Evolutionary conservation across 2,113 vertebrate genomes (phyloP).

Genomic region (Neogale vison): DNA sequence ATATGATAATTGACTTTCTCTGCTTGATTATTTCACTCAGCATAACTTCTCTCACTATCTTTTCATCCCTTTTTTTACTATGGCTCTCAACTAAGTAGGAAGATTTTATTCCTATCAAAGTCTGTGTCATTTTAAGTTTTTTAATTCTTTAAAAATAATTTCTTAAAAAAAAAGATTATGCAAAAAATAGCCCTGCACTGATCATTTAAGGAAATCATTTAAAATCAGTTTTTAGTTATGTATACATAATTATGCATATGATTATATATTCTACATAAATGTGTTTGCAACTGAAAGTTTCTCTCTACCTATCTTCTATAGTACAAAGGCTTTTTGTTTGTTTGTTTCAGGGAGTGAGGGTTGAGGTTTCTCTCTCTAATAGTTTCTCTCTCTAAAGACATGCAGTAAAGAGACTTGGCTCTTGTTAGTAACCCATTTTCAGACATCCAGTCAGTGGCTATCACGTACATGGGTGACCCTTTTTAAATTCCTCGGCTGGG

Average conservation of each 20-base stretch:
- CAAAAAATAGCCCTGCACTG: not conserved
- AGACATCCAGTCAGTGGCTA: not conserved
- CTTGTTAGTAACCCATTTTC: constrained; percentile 44
- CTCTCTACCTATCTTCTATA: not conserved
- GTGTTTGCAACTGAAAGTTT: not conserved
- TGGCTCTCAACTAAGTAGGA: not conserved
- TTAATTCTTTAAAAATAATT: not conserved
- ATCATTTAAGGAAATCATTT: not conserved
- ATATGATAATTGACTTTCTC: too few relatives aligned
- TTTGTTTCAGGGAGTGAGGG: not conserved
- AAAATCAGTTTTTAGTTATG: not conserved
- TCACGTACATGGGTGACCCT: constrained; percentile 25
- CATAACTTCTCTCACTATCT: not conserved
- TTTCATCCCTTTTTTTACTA: constrained; percentile 38
- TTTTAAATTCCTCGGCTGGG: constrained; percentile 48
- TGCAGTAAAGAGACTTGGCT: constrained; percentile 22
- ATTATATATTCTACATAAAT: not conserved
- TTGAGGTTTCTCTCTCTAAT: too few relatives aligned
- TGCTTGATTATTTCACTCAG: too few relatives aligned
- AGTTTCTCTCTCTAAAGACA: not conserved
- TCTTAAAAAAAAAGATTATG: constrained; percentile 18
- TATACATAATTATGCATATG: not conserved
- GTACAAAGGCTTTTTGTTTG: not conserved
- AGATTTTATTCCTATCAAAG: constrained; percentile 46
- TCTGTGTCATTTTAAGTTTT: constrained; percentile 31